Base-by-base conservation (phyloP, 2,113 vertebrate genomes). In the Vidua macroura region DNA sequence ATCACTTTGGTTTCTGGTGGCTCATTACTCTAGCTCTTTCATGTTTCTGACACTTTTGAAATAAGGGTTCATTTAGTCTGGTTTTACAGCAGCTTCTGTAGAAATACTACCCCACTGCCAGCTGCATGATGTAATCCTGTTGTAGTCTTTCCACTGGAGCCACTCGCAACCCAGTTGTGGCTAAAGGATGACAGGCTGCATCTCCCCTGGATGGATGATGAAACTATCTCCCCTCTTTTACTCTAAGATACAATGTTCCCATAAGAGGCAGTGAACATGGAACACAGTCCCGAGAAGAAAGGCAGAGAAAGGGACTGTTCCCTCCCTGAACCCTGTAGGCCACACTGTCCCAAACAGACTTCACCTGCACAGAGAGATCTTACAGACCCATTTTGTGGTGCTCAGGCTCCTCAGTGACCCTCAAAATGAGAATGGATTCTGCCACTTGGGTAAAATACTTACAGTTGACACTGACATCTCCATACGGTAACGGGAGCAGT, bases 401-500 rank as follows among this genome's bases (percentile, higher is more conserved):
- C 30, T 88, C 33, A 70, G 43, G 59, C 43, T 80, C 79, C 58
- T 85, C n/a, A 43, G 4, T 31, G 37, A 69, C 41, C 60, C 52
- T 70, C 56, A 55, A 67, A 83, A 94, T 3, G 9, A 28, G 30
- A 63, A 13, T 1, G 7, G 28, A 52, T 67, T 84, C 35, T 62
- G 83, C 37, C 52, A 59, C 30, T 8, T 11, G 7, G 23, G 14
- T 80, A 55, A 37, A 81, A 68, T 76, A 97, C 98, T 98, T 90
- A 99, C 99, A 58, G 94, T 94, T 98, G 80, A 97, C 74, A 63
- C 97, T 98, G 89, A 99, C 97, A 88, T 99, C 99, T 91, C 99
- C 99, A 4, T 99, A 99, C 0, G 98, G 98, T 2, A 99, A 97
- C 6, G 99, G 99, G 62, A 99, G 98, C 20, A 99, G 97, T 15